Evolutionary conservation across 2,113 vertebrate species (phyloP).

Genomic region (Agelaius tricolor): DNA sequence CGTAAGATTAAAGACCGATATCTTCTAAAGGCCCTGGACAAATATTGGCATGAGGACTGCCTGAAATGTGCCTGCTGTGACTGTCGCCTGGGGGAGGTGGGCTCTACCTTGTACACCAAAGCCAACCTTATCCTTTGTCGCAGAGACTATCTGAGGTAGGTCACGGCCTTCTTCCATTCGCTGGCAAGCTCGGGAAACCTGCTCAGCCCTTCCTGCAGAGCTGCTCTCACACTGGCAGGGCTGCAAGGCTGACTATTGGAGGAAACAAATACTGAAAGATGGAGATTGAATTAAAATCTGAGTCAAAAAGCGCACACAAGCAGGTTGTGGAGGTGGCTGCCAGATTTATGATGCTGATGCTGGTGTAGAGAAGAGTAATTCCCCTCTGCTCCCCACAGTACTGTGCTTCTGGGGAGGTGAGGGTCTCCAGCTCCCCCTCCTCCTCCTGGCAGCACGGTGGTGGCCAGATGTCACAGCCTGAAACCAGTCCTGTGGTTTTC

Average conservation of each 20-base stretch:
- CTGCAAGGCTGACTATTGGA: fast-evolving
- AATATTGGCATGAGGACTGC: constrained; percentile 99
- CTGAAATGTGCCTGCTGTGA: constrained; percentile 98
- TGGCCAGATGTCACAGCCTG: fast-evolving
- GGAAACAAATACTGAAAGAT: not conserved
- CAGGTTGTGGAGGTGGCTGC: not conserved
- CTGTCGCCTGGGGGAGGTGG: constrained; percentile 96
- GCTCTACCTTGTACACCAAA: constrained; percentile 98
- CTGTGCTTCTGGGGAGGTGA: fast-evolving
- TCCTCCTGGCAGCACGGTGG: fast-evolving
- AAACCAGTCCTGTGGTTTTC: fast-evolving
- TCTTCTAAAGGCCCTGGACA: constrained; percentile 96
- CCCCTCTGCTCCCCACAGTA: fast-evolving
- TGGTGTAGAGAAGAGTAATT: not conserved
- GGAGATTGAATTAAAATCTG: not conserved
- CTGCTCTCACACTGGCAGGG: fast-evolving
- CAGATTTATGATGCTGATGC: not conserved
- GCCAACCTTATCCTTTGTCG: constrained; percentile 98
- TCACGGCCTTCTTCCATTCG: not conserved
- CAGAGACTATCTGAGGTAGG: constrained; percentile 97
- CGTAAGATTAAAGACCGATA: constrained; percentile 99
- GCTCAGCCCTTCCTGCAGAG: not conserved
- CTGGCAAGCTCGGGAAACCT: not conserved
- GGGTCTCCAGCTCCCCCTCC: not conserved
- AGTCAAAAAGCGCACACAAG: fast-evolving